Evolutionary conservation across 2,797 vertebrate genomes (phyloP), one percentile per base, ranked within the genome.

Genomic region (Sebastes miniatus): DNA sequence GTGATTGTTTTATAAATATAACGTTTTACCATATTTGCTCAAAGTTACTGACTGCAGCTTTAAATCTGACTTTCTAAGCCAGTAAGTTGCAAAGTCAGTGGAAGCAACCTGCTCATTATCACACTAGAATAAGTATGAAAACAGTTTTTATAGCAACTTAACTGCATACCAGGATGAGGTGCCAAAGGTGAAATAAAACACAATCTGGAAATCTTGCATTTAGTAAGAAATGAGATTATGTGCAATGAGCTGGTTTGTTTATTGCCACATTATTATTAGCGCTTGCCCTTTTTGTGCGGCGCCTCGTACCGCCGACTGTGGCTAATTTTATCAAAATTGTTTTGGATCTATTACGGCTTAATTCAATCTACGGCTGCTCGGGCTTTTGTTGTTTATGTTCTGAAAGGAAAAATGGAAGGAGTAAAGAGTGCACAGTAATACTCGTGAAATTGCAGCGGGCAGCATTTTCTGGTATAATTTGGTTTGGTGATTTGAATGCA

Each of bases 401-500:
- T 58, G 73, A 81, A 63, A 76, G 78, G 81, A 74, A 86, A 87
- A 87, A 88, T 87, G 81, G 83, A 91, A 86, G 73, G 80, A 82
- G 80, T 71, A 71, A 54, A 87, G 69, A 79, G 77, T 66, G 85
- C 69, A 54, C 73, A 64, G 89, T 90, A 87, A 93, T 88, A 81
- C 89, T 90, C 77, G 58, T 89, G 87, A 91, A 93, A 93, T 90
- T 93, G 89, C 92, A 90, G 84, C 79, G 81, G 92, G 89, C 91
- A 91, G 93, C 91, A 83, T 90, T 94, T 93, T 92, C 89, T 90
- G 81, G 72, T 83, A 79, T 90, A 91, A 93, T 94, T 91, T 91
- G 85, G 90, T 92, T 91, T 87, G 90, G 89, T 84, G 84, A 94
- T 95, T 95, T 93, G 88, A 95, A 94, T 94, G 87, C 89, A 85